phyloP scores from a whole-genome alignment of 2,888 invertebrate species.

The Desoria tigrina region DNA sequence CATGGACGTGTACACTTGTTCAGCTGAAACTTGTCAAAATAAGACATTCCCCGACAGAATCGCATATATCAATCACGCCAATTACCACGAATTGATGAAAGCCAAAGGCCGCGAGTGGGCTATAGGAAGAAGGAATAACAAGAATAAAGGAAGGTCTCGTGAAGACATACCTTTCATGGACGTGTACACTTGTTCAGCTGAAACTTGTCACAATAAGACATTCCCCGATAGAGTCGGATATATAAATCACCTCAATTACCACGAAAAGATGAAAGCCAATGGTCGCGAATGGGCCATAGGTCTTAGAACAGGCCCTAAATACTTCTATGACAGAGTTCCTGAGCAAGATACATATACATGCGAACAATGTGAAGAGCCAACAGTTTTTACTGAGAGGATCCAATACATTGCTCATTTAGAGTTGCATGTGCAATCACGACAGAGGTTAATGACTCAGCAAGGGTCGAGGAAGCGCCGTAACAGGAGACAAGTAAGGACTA shows the following conservation, averaged over 20 bases:
- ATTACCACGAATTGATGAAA: background rate
- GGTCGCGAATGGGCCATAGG: background rate
- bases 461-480: too few species aligned
- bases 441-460: too few species aligned
- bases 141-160: too few species aligned
- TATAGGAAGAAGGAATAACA: background rate
- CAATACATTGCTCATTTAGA: background rate
- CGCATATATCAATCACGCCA: background rate
- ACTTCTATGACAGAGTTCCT: background rate
- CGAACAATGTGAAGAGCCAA: background rate
- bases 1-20: conserved; percentile 7
- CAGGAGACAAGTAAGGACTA: too few species aligned
- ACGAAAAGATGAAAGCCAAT: conserved; percentile 1
- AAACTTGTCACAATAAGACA: background rate
- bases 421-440: background rate
- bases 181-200: background rate
- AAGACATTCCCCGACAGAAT: background rate
- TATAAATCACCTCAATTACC: conserved; percentile 6
- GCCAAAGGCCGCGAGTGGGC: background rate
- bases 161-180: conserved; percentile 2
- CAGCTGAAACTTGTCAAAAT: background rate
- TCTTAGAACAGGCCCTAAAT: background rate
- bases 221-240: background rate
- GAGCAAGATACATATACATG: background rate
- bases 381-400: background rate